These are phyloP conservation scores for Centroberyx gerrardi DNA, from an alignment of 2,797 vertebrate genomes.

Conservation along the genomic window DNA sequence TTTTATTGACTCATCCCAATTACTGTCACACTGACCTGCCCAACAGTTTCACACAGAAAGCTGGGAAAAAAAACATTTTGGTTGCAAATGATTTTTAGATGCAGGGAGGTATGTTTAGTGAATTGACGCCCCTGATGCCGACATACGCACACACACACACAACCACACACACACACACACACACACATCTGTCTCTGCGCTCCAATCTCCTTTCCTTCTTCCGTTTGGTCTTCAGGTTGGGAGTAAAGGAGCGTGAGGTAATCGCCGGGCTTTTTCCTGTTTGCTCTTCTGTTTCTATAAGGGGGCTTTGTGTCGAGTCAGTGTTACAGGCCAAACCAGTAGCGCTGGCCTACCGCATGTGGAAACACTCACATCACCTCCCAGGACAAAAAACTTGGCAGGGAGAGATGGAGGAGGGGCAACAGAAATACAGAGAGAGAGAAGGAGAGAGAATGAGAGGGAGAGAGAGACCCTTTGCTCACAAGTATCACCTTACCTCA, in stretches of 20 bases:
- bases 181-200: neutral
- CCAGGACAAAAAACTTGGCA: conserved; percentile 77
- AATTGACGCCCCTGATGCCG: neutral
- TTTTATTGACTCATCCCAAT: conserved; percentile 55
- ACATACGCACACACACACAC: neutral
- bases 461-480: conserved; percentile 48
- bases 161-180: neutral
- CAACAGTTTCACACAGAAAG: conserved; percentile 11
- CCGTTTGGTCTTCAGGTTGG: conserved; percentile 37
- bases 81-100: too few species aligned
- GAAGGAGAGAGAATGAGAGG: conserved; percentile 31
- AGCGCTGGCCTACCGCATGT: conserved; percentile 82
- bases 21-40: conserved; percentile 49
- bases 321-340: conserved; percentile 83
- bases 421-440: too few species aligned
- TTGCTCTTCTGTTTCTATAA: conserved; percentile 75
- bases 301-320: conserved; percentile 81
- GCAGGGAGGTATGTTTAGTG: neutral
- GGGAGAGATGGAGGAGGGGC: conserved; percentile 57
- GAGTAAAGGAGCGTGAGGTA: conserved; percentile 69
- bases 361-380: conserved; percentile 84
- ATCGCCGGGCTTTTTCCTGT: conserved; percentile 67
- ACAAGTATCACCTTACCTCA: conserved; percentile 76
- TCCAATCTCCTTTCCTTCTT: conserved; percentile 8
- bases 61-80: neutral